These are phyloP conservation scores for Arremon aurantiirostris DNA, from an alignment of 2,797 vertebrate genomes.

Conservation along the genomic window DNA sequence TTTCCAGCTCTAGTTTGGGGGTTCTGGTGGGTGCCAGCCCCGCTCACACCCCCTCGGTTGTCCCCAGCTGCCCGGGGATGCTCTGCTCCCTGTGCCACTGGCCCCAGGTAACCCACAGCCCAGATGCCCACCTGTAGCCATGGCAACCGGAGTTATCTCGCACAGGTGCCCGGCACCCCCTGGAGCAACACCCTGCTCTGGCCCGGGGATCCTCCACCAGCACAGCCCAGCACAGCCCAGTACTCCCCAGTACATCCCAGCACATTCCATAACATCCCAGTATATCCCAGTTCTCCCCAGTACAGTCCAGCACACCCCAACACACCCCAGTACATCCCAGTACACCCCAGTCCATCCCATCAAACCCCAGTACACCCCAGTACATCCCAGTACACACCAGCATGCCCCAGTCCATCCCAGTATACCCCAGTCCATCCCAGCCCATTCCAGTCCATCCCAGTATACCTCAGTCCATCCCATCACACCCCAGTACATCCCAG, in stretches of 20 bases:
- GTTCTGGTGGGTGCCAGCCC: background rate
- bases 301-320: rapidly evolving
- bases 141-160: background rate
- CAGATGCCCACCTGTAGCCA: conserved; percentile 22
- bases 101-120: conserved; percentile 30
- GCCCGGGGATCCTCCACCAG: background rate
- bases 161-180: background rate
- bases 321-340: no score
- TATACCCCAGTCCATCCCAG: no score
- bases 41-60: background rate
- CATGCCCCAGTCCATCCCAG: no score
- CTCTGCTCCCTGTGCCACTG: background rate
- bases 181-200: background rate
- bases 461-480: rapidly evolving
- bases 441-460: no score
- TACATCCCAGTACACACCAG: no score
- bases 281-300: background rate
- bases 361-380: no score
- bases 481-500: no score
- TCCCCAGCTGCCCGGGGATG: background rate
- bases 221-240: no score
- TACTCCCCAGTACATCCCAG: no score
- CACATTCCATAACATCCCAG: no score
- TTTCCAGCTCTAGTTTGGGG: rapidly evolving
- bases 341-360: no score